Percentiles rank a stretch among this genome's conserved stretches.
Evolutionary conservation across 2,888 invertebrate genomes (phyloP).

Genomic region (Rhamnusium bicolor): DNA sequence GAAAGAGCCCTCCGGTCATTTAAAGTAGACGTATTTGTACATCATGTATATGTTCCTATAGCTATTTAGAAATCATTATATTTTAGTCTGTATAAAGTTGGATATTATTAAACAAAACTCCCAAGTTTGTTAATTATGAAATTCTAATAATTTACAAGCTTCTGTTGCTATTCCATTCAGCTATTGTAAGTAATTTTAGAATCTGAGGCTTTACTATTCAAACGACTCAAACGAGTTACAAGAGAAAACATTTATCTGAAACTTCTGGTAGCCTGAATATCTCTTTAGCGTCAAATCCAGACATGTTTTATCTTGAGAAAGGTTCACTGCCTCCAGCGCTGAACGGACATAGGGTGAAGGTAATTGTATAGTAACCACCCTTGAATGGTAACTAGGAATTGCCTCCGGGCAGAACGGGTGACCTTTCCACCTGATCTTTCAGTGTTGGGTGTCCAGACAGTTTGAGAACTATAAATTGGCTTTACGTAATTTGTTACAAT

Average conservation of each 20-base stretch:
- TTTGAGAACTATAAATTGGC: constrained; percentile 22
- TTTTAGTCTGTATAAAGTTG: no score
- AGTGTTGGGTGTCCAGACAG: constrained; percentile 10
- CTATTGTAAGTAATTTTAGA: not conserved
- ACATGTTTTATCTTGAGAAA: constrained; percentile 32
- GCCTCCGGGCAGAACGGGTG: constrained; percentile 10
- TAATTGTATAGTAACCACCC: constrained; percentile 33
- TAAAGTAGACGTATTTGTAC: no score
- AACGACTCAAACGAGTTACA: not conserved
- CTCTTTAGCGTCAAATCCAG: constrained; percentile 18
- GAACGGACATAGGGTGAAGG: constrained; percentile 24
- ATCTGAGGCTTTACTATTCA: not conserved
- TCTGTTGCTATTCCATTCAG: no score
- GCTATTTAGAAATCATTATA: no score
- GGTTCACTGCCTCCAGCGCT: constrained; percentile 17
- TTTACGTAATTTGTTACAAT: constrained; percentile 23
- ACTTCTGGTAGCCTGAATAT: constrained; percentile 24
- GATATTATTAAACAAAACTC: no score
- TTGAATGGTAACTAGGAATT: constrained; percentile 24
- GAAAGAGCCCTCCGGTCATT: no score
- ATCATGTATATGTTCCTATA: no score
- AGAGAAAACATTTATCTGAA: constrained; percentile 9
- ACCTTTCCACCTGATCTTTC: constrained; percentile 13
- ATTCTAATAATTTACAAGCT: no score
- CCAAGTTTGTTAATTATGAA: no score